phyloP scores from a whole-genome alignment of 2,797 vertebrate species.

The Philypnodon macrostomus region DNA sequence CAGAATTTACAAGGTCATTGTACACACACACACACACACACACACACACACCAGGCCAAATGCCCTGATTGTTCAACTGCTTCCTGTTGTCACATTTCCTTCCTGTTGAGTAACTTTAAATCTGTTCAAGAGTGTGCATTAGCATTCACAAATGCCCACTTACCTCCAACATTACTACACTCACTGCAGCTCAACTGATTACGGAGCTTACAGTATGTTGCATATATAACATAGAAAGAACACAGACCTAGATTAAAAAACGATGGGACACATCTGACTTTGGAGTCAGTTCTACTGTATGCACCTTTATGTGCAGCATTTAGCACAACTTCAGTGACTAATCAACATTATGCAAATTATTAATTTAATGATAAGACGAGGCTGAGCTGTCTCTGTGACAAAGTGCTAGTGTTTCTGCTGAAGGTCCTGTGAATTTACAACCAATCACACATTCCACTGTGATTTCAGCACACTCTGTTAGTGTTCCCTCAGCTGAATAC shows the following conservation, averaged over 20 bases:
- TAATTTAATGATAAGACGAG: not conserved
- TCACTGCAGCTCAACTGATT: not conserved
- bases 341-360: not conserved
- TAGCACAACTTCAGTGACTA: not conserved
- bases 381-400: conserved; percentile 6
- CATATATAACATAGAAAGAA: not conserved
- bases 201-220: too few relatives aligned
- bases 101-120: conserved; percentile 67
- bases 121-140: conserved; percentile 10
- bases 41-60: conserved; percentile 31
- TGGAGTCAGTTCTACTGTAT: not conserved
- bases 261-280: too few relatives aligned
- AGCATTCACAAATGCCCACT: conserved; percentile 3
- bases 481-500: conserved; percentile 1
- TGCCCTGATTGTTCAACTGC: conserved; percentile 54
- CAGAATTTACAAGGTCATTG: not conserved
- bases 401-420: not conserved
- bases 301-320: not conserved
- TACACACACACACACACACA: not conserved
- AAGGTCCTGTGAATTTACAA: conserved; percentile 4
- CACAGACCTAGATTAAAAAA: not conserved
- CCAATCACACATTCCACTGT: conserved; percentile 1
- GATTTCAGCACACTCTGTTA: conserved; percentile 4
- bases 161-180: not conserved
- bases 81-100: conserved; percentile 68